These are phyloP conservation scores for Dasypogon diadema DNA, from an alignment of 2,888 invertebrate genomes.

Conservation along the genomic window DNA sequence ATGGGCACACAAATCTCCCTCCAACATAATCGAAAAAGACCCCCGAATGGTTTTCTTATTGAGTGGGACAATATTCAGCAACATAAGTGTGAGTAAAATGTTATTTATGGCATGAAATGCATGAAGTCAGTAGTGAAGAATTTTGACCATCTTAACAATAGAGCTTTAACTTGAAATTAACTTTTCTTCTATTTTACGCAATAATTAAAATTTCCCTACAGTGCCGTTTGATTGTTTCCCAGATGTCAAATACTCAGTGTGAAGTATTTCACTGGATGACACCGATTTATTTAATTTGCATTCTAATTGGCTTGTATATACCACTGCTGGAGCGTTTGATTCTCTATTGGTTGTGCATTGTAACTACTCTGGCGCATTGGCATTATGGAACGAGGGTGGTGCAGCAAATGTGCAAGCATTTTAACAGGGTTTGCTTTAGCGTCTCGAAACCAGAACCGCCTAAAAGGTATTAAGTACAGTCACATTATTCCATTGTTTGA, in stretches of 20 bases:
- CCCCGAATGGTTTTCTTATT: constrained; percentile 90
- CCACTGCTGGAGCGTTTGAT: constrained; percentile 75
- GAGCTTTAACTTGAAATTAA: background rate
- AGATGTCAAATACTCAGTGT: constrained; percentile 96
- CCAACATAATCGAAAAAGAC: constrained; percentile 82
- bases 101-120: too few relatives aligned
- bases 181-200: too few relatives aligned
- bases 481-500: too few relatives aligned
- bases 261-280: constrained; percentile 75
- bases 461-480: constrained; percentile 3
- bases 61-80: constrained; percentile 96
- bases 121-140: too few relatives aligned
- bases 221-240: constrained; percentile 97
- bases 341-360: constrained; percentile 78
- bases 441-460: constrained; percentile 61
- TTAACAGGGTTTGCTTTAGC: constrained; percentile 87
- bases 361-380: constrained; percentile 83
- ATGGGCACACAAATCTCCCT: constrained; percentile 89
- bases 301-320: constrained; percentile 63
- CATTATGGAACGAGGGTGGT: constrained; percentile 95
- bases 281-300: constrained; percentile 63
- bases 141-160: too few relatives aligned
- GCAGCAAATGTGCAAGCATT: constrained; percentile 95
- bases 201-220: constrained; percentile 68
- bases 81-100: constrained; percentile 88